Base-by-base conservation (phyloP, 2,797 vertebrate species). In the Pangasius larnaudii region DNA sequence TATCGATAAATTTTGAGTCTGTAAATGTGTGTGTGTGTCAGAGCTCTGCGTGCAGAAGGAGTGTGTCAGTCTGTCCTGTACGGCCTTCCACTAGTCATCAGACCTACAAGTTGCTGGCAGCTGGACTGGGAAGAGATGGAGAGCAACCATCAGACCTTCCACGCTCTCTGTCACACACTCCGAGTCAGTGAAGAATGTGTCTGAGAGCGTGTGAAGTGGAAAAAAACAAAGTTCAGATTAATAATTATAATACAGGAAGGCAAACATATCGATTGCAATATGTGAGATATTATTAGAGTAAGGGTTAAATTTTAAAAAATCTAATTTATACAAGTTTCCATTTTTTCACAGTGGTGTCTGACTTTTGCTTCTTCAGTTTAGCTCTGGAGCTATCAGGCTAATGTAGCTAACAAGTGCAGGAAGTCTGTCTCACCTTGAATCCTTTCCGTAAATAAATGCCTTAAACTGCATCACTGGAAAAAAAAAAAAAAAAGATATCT, bases 111-210 rank as follows among this genome's bases (percentile, higher is more conserved):
- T 92, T 98, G 97, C 94, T 99, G 98, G 98, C 95, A 95, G 93
- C 95, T 99, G 92, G 98, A 98, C 94, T 99, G 98, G 98, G 98
- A 99, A 88, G 97, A 99, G 89, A 96, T 99, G 90, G 98, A 99
- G 91, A 93, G 88, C 92, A 99, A 99, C 93, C 96, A 97, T 91
- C 96, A 97, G 86, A 92, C 94, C 91, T 99, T 99, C 93, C 97
- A 98, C 6, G 98, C 98, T 58, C 94, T 99, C 33, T 98, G 98
- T 85, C 96, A 97, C 90, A 94, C 95, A 49, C 96, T 99, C 16
- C 91, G 94, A 95, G 98, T 99, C 89, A 94, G 96, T 94, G 19
- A 14, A 77, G 33, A 89, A 56, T 36, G 75, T 88, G 67, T 85
- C 30, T 78, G 75, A 30, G 2, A 49, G 33, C 77, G 36, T 87